phyloP scores from a whole-genome alignment of 30 jellyfish, hydroid and myxozoan genomes.

The Phacellophora camtschatica region DNA sequence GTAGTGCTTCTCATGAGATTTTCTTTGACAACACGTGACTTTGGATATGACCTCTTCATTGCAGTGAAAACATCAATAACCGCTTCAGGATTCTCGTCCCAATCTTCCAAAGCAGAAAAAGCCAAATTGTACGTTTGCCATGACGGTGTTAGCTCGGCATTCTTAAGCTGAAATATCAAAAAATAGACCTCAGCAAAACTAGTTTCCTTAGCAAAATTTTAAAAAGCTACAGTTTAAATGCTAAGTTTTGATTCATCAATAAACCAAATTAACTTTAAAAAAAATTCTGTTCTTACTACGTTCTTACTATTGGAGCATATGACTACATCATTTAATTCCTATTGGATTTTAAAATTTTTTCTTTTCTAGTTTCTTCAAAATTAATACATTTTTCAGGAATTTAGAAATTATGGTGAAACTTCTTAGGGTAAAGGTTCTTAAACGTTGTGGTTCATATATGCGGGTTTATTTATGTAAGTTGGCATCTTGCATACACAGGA shows the following conservation, averaged over 20 bases:
- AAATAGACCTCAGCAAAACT: neutral
- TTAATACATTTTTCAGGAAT: too few relatives aligned
- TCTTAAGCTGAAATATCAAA: slow-evolving; percentile 1
- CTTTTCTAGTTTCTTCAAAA: too few relatives aligned
- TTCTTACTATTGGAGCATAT: too few relatives aligned
- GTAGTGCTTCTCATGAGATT: neutral
- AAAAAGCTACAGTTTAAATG: neutral
- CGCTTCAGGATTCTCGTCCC: slow-evolving; percentile 58
- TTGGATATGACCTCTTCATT: slow-evolving; percentile 36
- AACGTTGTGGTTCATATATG: too few relatives aligned
- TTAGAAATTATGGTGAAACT: too few relatives aligned
- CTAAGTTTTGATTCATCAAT: neutral
- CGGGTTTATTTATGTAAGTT: too few relatives aligned
- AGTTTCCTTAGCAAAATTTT: neutral
- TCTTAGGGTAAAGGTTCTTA: too few relatives aligned
- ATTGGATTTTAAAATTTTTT: too few relatives aligned
- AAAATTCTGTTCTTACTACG: too few relatives aligned
- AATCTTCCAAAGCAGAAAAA: slow-evolving; percentile 51
- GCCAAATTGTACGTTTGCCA: slow-evolving; percentile 12
- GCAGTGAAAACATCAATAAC: neutral
- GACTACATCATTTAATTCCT: too few relatives aligned
- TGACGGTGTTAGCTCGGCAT: slow-evolving; percentile 15
- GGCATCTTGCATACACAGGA: too few relatives aligned
- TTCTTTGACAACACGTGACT: slow-evolving; percentile 16
- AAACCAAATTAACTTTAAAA: neutral